phyloP scores from a whole-genome alignment of 2,797 vertebrate species.

The Hyperoplus immaculatus region DNA sequence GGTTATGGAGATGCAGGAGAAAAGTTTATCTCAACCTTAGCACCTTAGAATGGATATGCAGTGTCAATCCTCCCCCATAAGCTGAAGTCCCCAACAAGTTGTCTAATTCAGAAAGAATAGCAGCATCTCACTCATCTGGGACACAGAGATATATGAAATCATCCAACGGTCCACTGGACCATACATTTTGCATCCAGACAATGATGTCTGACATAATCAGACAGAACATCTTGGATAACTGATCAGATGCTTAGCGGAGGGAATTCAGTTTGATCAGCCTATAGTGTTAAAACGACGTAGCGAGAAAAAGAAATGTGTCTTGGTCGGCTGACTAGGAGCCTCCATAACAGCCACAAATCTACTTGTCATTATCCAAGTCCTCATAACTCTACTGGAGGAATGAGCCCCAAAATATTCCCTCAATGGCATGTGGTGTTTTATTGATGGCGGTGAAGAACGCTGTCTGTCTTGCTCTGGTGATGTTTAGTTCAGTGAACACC shows the following conservation, averaged over 20 bases:
- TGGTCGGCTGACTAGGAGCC: not conserved
- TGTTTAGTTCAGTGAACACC: not conserved
- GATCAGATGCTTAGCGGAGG: not conserved
- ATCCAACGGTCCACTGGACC: not conserved
- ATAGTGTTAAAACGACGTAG: not conserved
- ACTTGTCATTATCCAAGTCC: not conserved
- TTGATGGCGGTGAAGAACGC: not conserved
- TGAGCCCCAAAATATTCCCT: not conserved
- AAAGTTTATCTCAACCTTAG: too few relatives aligned
- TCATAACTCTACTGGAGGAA: not conserved
- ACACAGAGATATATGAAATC: not conserved
- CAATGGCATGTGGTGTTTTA: not conserved
- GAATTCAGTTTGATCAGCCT: slow-evolving; percentile 7
- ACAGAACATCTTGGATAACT: slow-evolving; percentile 10
- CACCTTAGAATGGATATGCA: not conserved
- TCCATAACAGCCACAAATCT: not conserved
- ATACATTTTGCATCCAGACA: slow-evolving; percentile 2
- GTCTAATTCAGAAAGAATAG: not conserved
- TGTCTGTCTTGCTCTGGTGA: not conserved
- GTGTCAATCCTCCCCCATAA: not conserved
- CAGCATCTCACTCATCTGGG: not conserved
- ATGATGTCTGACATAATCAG: slow-evolving; percentile 18
- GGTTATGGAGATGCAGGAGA: not conserved
- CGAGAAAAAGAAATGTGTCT: not conserved
- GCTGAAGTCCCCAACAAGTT: not conserved